Conservation (phyloP, 2,797 vertebrate genomes). For the Telmatherina bonti region DNA sequence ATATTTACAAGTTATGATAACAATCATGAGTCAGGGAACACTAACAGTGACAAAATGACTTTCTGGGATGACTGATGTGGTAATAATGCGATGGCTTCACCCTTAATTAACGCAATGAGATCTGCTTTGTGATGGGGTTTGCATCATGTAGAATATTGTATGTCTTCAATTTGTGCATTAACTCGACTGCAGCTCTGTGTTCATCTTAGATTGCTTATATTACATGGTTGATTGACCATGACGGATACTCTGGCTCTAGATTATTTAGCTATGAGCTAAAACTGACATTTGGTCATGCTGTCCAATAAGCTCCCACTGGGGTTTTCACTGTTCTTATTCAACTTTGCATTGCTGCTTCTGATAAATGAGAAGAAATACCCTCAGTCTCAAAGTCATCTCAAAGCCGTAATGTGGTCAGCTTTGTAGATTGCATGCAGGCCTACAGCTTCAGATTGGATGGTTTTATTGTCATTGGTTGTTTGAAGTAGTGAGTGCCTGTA, state of each 20-base stretch:
- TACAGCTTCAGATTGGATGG: slow-evolving; percentile 54
- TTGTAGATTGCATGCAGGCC: slow-evolving; percentile 61
- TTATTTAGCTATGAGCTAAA: slow-evolving; percentile 51
- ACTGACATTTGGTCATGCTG: slow-evolving; percentile 46
- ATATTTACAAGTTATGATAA: slow-evolving; percentile 43
- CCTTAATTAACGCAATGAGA: slow-evolving; percentile 59
- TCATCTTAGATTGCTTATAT: slow-evolving; percentile 56
- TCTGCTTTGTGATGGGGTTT: slow-evolving; percentile 33
- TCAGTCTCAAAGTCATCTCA: slow-evolving; percentile 65
- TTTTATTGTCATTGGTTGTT: slow-evolving; percentile 78
- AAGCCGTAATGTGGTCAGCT: slow-evolving; percentile 54
- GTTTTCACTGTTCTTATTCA: slow-evolving; percentile 34
- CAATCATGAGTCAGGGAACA: slow-evolving; percentile 15
- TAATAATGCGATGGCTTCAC: slow-evolving; percentile 55
- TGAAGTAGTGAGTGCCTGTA: slow-evolving; percentile 66
- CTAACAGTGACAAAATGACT: slow-evolving; percentile 43
- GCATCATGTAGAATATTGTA: slow-evolving; percentile 47
- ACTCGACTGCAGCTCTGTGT: slow-evolving; percentile 28
- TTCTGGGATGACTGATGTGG: slow-evolving; percentile 41
- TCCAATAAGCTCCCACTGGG: slow-evolving; percentile 44
- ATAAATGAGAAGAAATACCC: slow-evolving; percentile 60
- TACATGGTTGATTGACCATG: slow-evolving; percentile 62
- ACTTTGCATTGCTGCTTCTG: slow-evolving; percentile 38
- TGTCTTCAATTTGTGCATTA: slow-evolving; percentile 47
- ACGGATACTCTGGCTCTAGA: slow-evolving; percentile 43